Evolutionary conservation across 2,797 vertebrate species (phyloP).

Genomic region (Spatula clypeata): DNA sequence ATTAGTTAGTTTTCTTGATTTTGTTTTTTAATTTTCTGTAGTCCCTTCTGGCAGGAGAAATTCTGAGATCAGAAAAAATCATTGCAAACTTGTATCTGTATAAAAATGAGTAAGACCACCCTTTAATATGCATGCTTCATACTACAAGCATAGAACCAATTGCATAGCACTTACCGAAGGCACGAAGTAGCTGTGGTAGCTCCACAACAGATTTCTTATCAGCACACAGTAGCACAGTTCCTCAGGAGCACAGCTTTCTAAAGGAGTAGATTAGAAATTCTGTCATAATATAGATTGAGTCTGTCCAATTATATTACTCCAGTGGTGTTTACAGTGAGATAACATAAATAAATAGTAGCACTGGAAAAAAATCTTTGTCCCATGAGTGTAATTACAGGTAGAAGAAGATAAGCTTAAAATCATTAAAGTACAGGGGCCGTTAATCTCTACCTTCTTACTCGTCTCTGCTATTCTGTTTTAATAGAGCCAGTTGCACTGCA

Average conservation of each 20-base stretch:
- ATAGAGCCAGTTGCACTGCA: background rate
- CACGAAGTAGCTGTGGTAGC: background rate
- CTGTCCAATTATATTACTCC: background rate
- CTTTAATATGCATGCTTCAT: background rate
- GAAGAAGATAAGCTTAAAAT: constrained; percentile 28
- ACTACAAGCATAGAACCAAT: background rate
- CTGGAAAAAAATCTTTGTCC: constrained; percentile 36
- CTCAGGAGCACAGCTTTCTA: constrained; percentile 7
- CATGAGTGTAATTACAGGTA: background rate
- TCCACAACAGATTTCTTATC: background rate
- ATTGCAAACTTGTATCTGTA: background rate
- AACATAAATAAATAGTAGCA: background rate
- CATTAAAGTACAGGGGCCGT: background rate
- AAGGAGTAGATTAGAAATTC: constrained; percentile 6
- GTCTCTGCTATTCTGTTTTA: background rate
- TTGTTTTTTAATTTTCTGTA: background rate
- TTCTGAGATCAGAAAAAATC: background rate
- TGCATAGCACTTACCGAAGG: constrained; percentile 28
- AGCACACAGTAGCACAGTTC: constrained; percentile 2
- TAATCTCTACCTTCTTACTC: constrained; percentile 31
- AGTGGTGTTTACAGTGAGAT: background rate
- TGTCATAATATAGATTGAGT: background rate
- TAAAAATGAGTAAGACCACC: background rate
- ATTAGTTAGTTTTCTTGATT: background rate
- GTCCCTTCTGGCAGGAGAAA: background rate